Evolutionary conservation across 2,797 vertebrate genomes (phyloP).

Genomic region (Pogonophryne albipinna): DNA sequence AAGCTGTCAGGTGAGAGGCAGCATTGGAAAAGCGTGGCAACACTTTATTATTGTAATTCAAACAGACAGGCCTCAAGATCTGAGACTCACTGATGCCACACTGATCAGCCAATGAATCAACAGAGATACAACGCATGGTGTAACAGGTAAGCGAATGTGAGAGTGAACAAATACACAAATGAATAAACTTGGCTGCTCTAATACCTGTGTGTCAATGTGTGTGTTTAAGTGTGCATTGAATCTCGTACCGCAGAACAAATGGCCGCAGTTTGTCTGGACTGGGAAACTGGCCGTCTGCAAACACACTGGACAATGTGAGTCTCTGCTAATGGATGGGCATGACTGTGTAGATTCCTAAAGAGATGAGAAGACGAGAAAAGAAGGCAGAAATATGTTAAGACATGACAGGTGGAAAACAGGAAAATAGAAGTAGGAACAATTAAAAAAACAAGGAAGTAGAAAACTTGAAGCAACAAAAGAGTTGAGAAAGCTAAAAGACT

Average conservation of each 20-base stretch:
- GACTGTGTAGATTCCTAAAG: conserved; percentile 67
- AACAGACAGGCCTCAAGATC: neutral
- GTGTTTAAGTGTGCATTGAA: conserved; percentile 3
- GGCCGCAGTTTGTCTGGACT: conserved; percentile 90
- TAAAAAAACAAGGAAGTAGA: neutral
- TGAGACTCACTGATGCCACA: conserved; percentile 6
- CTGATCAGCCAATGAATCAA: conserved; percentile 18
- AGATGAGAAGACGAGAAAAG: conserved; percentile 5
- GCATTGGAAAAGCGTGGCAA: conserved; percentile 35
- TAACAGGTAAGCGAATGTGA: conserved; percentile 3
- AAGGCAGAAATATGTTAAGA: neutral
- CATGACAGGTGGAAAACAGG: neutral
- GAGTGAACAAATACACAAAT: neutral
- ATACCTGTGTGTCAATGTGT: neutral
- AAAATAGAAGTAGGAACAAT: neutral
- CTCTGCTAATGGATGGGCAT: conserved; percentile 67
- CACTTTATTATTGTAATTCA: conserved; percentile 44
- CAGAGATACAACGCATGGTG: conserved; percentile 1
- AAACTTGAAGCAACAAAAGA: neutral
- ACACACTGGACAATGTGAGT: conserved; percentile 87
- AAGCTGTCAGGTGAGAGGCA: conserved; percentile 22
- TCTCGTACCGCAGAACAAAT: conserved; percentile 89
- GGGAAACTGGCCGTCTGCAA: conserved; percentile 86
- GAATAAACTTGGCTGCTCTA: neutral
- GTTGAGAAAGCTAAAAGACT: neutral